Evolutionary conservation across 2,888 invertebrate species (phyloP).

Genomic region (Hydraecia micacea): DNA sequence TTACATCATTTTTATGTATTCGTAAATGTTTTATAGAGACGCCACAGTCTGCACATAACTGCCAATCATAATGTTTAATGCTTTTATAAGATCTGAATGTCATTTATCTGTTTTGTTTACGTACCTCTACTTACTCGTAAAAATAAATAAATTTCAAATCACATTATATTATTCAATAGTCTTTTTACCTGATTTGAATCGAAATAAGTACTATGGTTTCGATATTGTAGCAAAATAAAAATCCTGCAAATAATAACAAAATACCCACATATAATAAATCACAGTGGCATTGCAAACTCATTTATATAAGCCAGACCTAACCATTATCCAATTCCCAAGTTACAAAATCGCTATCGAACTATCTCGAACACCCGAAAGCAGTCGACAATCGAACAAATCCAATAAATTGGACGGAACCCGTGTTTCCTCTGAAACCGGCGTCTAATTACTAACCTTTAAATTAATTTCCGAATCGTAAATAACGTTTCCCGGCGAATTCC

Average conservation of each 20-base stretch:
- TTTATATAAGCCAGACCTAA: constrained; percentile 45
- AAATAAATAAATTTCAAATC: neutral
- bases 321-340: constrained; percentile 53
- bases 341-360: constrained; percentile 59
- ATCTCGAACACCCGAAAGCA: constrained; percentile 61
- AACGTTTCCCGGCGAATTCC: constrained; percentile 71
- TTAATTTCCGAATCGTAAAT: constrained; percentile 78
- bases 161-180: neutral
- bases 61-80: no score
- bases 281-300: constrained; percentile 33
- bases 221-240: neutral
- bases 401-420: constrained; percentile 65
- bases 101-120: neutral
- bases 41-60: no score
- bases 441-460: constrained; percentile 72
- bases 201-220: neutral
- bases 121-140: no score
- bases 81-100: neutral
- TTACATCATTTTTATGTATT: no score
- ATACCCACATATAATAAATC: constrained; percentile 28
- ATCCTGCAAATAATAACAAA: neutral
- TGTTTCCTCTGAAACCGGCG: constrained; percentile 54
- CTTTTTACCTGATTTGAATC: neutral
- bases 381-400: constrained; percentile 63
- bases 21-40: no score